phyloP scores from a whole-genome alignment of 2,888 invertebrate genomes.

The Lapara coniferarum region DNA sequence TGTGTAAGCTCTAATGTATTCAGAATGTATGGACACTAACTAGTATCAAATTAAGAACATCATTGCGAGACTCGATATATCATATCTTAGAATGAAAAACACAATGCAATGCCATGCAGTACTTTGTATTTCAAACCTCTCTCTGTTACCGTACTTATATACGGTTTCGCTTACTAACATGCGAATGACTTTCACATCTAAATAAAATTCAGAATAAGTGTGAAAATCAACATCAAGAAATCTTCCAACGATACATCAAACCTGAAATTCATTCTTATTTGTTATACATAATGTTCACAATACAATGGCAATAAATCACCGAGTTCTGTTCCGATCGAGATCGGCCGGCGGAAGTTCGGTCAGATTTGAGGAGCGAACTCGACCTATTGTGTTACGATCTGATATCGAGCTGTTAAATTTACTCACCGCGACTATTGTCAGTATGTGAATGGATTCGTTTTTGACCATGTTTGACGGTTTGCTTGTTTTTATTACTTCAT shows the following conservation, averaged over 20 bases:
- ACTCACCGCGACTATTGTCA: slow-evolving; percentile 21
- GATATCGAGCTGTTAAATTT: slow-evolving; percentile 28
- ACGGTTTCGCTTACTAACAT: no score
- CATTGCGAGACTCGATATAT: no score
- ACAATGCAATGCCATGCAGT: no score
- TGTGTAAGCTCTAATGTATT: no score
- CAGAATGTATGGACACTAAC: no score
- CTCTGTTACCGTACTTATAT: no score
- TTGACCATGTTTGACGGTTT: background rate
- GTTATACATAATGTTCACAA: slow-evolving; percentile 19
- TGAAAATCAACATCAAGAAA: background rate
- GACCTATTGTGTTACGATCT: slow-evolving; percentile 28
- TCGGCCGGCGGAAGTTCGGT: slow-evolving; percentile 26
- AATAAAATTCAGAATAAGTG: background rate
- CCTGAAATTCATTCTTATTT: slow-evolving; percentile 26
- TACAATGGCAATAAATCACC: slow-evolving; percentile 13
- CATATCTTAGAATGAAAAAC: no score
- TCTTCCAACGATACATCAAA: slow-evolving; percentile 41
- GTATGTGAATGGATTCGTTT: slow-evolving; percentile 20
- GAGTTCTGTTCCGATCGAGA: slow-evolving; percentile 16
- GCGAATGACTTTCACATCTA: no score
- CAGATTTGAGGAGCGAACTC: slow-evolving; percentile 27
- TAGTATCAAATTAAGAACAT: no score
- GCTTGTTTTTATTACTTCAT: background rate
- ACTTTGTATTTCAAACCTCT: no score